Evolutionary conservation across 2,888 invertebrate species (phyloP).

Genomic region (Zonitis immaculata): DNA sequence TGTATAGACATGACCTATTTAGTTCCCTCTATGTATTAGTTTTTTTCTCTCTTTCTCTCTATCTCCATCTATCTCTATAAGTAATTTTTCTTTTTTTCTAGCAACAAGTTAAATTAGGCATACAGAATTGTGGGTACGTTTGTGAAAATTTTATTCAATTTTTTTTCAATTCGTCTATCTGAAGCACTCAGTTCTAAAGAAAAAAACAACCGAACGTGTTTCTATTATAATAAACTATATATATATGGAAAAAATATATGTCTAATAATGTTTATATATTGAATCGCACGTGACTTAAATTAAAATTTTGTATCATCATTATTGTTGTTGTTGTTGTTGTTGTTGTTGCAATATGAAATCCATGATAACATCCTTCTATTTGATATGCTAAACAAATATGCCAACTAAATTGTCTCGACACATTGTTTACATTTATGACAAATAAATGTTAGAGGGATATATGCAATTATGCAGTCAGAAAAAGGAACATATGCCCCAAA

Average conservation of each 20-base stretch:
- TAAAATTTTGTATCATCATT: not conserved
- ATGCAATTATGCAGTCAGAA: too few species aligned
- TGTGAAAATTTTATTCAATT: not conserved
- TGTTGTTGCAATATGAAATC: too few species aligned
- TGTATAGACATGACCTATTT: conserved; percentile 2
- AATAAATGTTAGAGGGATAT: conserved; percentile 1
- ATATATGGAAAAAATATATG: too few species aligned
- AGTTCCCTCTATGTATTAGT: not conserved
- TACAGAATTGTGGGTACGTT: conserved; percentile 5
- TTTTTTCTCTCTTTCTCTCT: not conserved
- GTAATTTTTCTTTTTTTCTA: not conserved
- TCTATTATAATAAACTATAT: too few species aligned
- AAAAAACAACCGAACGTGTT: too few species aligned
- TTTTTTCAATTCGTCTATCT: not conserved
- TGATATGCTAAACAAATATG: conserved; percentile 12
- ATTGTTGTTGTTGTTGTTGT: too few species aligned
- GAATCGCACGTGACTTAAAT: not conserved
- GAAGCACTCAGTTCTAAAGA: too few species aligned
- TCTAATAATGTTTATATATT: too few species aligned
- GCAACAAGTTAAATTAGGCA: conserved; percentile 21
- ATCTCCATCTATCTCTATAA: too few species aligned
- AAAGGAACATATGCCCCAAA: not conserved
- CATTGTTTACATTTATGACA: conserved; percentile 17
- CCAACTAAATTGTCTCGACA: conserved; percentile 13
- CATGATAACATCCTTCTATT: not conserved